These are phyloP conservation scores for Emydoidea blandingii DNA, from an alignment of 2,797 vertebrate genomes.

Conservation along the genomic window DNA sequence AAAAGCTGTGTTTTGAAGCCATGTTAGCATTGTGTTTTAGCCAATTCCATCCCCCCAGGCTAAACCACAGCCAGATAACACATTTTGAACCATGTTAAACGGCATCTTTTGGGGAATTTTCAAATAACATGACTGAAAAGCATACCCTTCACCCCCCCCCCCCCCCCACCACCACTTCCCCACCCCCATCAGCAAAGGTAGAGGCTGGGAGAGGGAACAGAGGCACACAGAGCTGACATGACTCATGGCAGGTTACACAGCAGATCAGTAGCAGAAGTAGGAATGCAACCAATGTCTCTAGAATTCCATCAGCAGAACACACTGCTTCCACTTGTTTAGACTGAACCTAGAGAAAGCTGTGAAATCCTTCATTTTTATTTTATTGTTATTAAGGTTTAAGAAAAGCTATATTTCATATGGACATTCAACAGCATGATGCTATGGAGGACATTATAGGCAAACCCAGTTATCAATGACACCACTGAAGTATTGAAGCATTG, in stretches of 20 bases:
- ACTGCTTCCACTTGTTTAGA: slow-evolving; percentile 38
- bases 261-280: slow-evolving; percentile 58
- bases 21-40: neutral
- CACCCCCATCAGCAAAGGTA: no score
- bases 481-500: no score
- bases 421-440: slow-evolving; percentile 42
- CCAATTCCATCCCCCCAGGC: slow-evolving; percentile 35
- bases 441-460: slow-evolving; percentile 32
- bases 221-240: slow-evolving; percentile 66
- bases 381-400: slow-evolving; percentile 42
- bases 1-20: slow-evolving; percentile 58
- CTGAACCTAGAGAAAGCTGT: slow-evolving; percentile 62
- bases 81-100: slow-evolving; percentile 68
- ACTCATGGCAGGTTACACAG: slow-evolving; percentile 65
- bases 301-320: neutral
- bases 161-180: no score
- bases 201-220: slow-evolving; percentile 60
- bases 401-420: slow-evolving; percentile 57
- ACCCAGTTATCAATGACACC: no score
- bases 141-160: no score
- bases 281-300: neutral
- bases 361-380: slow-evolving; percentile 51
- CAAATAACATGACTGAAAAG: neutral
- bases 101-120: slow-evolving; percentile 63
- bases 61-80: slow-evolving; percentile 67